Conservation (phyloP, 2,888 invertebrate genomes). For the Thumatha senex region DNA sequence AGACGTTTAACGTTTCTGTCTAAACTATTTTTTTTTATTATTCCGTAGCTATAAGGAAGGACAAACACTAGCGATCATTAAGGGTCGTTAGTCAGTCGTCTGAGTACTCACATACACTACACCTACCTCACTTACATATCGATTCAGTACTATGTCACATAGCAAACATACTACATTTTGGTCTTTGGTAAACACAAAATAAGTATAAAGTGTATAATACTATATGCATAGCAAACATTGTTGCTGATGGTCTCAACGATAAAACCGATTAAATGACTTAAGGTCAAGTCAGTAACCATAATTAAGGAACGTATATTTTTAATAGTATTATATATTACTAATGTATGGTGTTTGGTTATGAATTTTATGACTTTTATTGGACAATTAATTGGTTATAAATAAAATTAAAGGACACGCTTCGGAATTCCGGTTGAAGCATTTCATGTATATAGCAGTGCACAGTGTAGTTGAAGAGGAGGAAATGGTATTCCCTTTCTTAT, state of each 20-base stretch:
- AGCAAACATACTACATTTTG: conserved; percentile 40
- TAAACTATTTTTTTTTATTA: conserved; percentile 13
- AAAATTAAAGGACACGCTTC: too few species aligned
- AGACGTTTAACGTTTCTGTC: not conserved
- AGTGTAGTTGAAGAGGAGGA: too few species aligned
- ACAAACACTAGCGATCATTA: conserved; percentile 40
- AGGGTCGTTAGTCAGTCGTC: conserved; percentile 30
- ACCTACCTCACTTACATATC: conserved; percentile 20
- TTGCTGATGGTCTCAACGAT: conserved; percentile 8
- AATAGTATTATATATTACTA: not conserved
- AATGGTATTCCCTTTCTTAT: too few species aligned
- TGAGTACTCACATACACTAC: too few species aligned
- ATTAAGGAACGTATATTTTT: too few species aligned
- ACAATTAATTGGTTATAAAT: not conserved
- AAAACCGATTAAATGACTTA: conserved; percentile 13
- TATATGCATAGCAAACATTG: conserved; percentile 17
- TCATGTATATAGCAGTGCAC: too few species aligned
- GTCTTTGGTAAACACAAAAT: conserved; percentile 36
- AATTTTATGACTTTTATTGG: not conserved
- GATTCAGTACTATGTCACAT: conserved; percentile 34
- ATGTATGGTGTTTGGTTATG: not conserved
- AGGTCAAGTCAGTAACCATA: not conserved
- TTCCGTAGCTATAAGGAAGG: conserved; percentile 12
- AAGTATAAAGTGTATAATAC: conserved; percentile 21
- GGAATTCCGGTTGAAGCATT: too few species aligned